Evolutionary conservation across 23 tunicate genomes (phyloP).

Genomic region (Styela clava): DNA sequence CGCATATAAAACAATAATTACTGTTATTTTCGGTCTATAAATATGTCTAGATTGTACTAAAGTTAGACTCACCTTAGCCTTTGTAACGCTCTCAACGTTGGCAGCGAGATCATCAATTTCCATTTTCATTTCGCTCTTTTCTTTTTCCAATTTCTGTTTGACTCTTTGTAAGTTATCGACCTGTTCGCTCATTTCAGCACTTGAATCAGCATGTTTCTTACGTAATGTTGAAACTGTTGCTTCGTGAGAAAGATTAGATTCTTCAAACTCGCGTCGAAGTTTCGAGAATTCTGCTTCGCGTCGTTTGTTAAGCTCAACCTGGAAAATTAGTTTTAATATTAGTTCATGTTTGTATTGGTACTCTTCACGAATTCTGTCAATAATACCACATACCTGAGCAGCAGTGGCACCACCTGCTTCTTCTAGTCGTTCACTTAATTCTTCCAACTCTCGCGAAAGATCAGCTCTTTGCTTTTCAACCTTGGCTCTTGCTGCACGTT

Average conservation of each 20-base stretch:
- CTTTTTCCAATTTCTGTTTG: conserved; percentile 34
- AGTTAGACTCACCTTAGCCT: conserved; percentile 1
- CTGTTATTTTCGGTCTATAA: not conserved
- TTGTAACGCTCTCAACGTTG: conserved; percentile 29
- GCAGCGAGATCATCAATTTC: conserved; percentile 34
- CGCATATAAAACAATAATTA: not conserved
- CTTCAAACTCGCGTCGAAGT: conserved; percentile 36
- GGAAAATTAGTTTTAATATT: no score
- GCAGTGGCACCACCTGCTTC: conserved; percentile 59
- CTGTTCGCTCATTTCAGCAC: conserved; percentile 48
- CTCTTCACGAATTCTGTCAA: no score
- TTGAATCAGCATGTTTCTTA: conserved; percentile 44
- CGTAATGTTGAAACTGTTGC: conserved; percentile 38
- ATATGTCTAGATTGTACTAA: not conserved
- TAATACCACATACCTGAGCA: conserved; percentile 38
- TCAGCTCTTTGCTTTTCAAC: conserved; percentile 39
- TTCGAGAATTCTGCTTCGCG: conserved; percentile 49
- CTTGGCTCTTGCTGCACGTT: conserved; percentile 37
- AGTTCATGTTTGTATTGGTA: no score
- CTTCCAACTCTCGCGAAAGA: conserved; percentile 45
- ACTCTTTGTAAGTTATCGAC: conserved; percentile 39
- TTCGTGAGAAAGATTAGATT: conserved; percentile 40
- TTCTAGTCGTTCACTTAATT: conserved; percentile 48
- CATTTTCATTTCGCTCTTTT: conserved; percentile 39
- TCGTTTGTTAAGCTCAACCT: conserved; percentile 42